Evolutionary conservation across 2,797 vertebrate genomes (phyloP), one percentile per base, ranked within the genome.

Genomic region (Siniperca scherzeri): DNA sequence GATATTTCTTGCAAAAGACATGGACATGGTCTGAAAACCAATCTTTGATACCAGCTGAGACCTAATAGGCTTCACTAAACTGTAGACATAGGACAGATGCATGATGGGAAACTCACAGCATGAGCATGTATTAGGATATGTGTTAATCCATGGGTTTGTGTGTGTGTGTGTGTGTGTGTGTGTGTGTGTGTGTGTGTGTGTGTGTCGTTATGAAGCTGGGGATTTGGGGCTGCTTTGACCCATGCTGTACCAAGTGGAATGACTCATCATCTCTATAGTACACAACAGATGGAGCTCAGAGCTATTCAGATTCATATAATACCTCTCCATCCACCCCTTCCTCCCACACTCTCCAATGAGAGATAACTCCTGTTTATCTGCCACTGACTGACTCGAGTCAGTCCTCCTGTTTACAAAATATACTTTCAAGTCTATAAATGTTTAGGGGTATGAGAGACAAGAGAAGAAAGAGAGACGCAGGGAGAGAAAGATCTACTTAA

Each of bases 251-350:
- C 79, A 48, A 81, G 80, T 42, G 2, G 59, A 84, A 56, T 93
- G 93, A 93, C 89, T 93, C 90, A 93, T 88, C 91, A 75, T 89
- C 78, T 85, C 84, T 64, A 55, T 60, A 82, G 84, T 66, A 83
- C 88, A 81, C 88, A 89, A 83, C 92, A 94, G 92, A 93, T 92
- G 93, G 90, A 91, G 88, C 86, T 87, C 65, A 40, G 81, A 84
- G 90, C 80, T 84, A 82, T 88, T 91, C 84, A 84, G 70, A 86
- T 83, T 89, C 84, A 81, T 77, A 84, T 80, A 86, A 92, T 89
- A 88, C 75, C 83, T 80, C 81, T 87, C 70, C 77, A 87, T 88
- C 67, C 72, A 74, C 56, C 76, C 67, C 44, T 22, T 73, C 87
- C 80, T 87, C 91, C 91, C 87, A 92, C 91, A 59, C 85, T 67